A percentile compares a stretch with the other conserved stretches of the same genome.
phyloP scores from a whole-genome alignment of 1,140 invertebrate genomes.

The Glomeris maerens region DNA sequence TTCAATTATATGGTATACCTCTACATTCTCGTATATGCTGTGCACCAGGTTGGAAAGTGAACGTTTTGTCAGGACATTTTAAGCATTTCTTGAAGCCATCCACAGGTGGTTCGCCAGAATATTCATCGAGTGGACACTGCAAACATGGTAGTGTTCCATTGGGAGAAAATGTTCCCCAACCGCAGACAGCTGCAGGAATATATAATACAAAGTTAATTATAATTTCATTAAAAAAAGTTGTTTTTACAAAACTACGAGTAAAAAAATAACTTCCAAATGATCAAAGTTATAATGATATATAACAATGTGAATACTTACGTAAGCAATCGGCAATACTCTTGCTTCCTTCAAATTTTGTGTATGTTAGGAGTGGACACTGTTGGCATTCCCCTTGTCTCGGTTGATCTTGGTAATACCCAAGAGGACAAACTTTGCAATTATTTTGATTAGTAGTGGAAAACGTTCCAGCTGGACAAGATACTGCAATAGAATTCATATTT shows the following conservation, averaged over 20 bases:
- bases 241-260: too few relatives aligned
- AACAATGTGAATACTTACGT: slow-evolving; percentile 21
- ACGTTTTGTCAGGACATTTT: slow-evolving; percentile 75
- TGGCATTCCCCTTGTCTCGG: slow-evolving; percentile 73
- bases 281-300: neutral
- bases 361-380: slow-evolving; percentile 78
- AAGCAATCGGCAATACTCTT: slow-evolving; percentile 31
- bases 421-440: slow-evolving; percentile 70
- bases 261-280: neutral
- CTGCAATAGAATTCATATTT: slow-evolving; percentile 35
- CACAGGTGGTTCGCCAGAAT: slow-evolving; percentile 66
- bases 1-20: slow-evolving; percentile 28
- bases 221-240: too few relatives aligned
- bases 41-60: slow-evolving; percentile 82
- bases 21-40: slow-evolving; percentile 65
- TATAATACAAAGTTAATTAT: too few relatives aligned
- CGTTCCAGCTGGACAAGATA: slow-evolving; percentile 89
- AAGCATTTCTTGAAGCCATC: slow-evolving; percentile 90
- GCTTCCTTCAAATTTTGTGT: slow-evolving; percentile 72
- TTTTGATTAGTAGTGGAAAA: slow-evolving; percentile 76
- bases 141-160: slow-evolving; percentile 87
- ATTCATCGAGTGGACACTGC: slow-evolving; percentile 87
- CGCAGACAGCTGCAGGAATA: slow-evolving; percentile 86
- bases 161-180: slow-evolving; percentile 87
- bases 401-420: slow-evolving; percentile 82